phyloP scores from a whole-genome alignment of 2,113 vertebrate genomes.

The Gasterosteus nipponicus region DNA sequence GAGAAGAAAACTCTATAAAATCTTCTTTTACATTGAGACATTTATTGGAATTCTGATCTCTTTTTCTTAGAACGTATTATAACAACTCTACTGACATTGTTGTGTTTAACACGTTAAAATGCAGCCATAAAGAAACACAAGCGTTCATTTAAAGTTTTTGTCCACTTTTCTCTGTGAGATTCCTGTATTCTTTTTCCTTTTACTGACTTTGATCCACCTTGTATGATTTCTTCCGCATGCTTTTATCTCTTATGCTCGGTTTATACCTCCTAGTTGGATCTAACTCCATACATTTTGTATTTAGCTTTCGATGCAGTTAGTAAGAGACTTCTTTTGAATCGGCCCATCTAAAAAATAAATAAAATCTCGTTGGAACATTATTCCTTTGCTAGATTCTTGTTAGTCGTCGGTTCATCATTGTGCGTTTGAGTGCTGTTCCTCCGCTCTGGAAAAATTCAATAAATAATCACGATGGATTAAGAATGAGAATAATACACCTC shows the following conservation, averaged over 20 bases:
- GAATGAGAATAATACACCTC: slow-evolving; percentile 4
- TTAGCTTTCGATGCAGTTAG: not conserved
- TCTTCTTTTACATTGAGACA: too few species aligned
- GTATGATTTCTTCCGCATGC: not conserved
- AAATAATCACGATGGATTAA: not conserved
- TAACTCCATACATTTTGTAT: not conserved
- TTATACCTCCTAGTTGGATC: not conserved
- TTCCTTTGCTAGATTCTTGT: not conserved
- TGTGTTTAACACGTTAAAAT: not conserved
- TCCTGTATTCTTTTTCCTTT: not conserved
- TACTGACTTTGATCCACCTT: not conserved
- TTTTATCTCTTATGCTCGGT: not conserved
- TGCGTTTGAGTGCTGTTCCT: not conserved
- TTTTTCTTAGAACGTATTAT: not conserved
- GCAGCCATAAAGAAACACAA: not conserved
- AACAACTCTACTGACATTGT: not conserved
- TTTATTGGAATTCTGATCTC: too few species aligned
- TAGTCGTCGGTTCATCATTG: not conserved
- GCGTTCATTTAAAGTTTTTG: not conserved
- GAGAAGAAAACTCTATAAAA: too few species aligned
- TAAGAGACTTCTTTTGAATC: not conserved
- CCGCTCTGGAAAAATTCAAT: not conserved
- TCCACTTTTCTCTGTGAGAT: not conserved
- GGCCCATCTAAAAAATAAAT: not conserved
- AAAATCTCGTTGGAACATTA: not conserved